Conservation (phyloP, 2,113 vertebrate genomes). For the Chamaetylas fuelleborni region DNA sequence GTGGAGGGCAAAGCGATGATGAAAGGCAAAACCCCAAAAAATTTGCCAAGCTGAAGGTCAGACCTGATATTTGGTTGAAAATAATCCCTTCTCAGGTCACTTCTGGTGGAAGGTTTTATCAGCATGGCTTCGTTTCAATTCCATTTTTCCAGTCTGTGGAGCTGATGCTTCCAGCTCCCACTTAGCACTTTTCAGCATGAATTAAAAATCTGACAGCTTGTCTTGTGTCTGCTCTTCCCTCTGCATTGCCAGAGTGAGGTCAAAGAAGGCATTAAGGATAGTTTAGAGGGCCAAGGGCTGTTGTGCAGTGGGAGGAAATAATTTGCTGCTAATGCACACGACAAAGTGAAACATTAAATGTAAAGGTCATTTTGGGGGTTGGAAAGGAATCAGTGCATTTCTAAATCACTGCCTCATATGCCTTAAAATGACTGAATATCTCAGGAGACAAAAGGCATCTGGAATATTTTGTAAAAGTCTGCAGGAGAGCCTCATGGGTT, state of each 20-base stretch:
- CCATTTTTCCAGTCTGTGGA: not conserved
- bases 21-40: not conserved
- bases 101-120: not conserved
- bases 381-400: not conserved
- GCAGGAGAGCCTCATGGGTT: accelerated
- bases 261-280: not conserved
- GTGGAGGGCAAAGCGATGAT: not conserved
- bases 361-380: not conserved
- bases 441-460: not conserved
- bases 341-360: not conserved
- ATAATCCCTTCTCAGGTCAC: not conserved
- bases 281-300: not conserved
- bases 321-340: not conserved
- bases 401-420: not conserved
- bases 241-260: not conserved
- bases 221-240: not conserved
- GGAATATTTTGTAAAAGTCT: not conserved
- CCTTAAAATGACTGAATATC: not conserved
- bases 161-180: not conserved
- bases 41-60: not conserved
- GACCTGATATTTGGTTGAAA: not conserved
- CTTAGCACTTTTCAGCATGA: not conserved
- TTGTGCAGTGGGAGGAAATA: not conserved
- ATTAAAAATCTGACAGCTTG: slow-evolving; percentile 35
- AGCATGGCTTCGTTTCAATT: not conserved